Base-by-base conservation (phyloP, 2,113 vertebrate species). In the Lepus americanus region DNA sequence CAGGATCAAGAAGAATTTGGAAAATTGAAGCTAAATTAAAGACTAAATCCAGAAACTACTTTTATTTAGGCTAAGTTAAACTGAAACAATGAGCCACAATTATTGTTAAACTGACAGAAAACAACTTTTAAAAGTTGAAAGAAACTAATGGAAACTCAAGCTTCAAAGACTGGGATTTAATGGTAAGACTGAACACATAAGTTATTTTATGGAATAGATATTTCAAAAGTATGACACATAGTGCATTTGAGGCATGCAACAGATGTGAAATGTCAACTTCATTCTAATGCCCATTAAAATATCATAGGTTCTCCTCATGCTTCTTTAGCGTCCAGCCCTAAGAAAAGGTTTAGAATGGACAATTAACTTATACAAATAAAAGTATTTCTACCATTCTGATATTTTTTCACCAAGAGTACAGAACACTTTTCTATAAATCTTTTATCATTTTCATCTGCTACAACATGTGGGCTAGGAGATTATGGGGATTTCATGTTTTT, bases 11-110 rank as follows among this genome's bases (percentile, higher is more conserved):
- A 84, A 88, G 69, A 90, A 84, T 94, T 93, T 84, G 78, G 49
- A 87, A 96, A 95, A 92, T 8, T 61, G 6, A 94, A 92, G 36
- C 23, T 36, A 91, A 91, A 90, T 78, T 91, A 87, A 96, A 93
- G 73, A 27, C 59, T 72, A 92, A 87, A 94, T 89, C 12, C 91
- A 94, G 89, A 84, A 93, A 90, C 19, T 39, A 79, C 81, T 76
- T 96, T 93, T 87, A 92, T 84, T 89, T 76, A 87, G 44, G 70
- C 76, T 81, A 81, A 87, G 73, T 88, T 93, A 70, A 92, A 85
- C 39, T 86, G 76, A 89, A 92, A 93, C 61, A 70, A 53, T 74
- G 78, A 96, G 72, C 85, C 17, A 64, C 33, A 25, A 77, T 79
- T 22, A 94, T 74, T 92, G 78, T 79, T 90, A 93, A 90, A 49